Evolutionary conservation across 30 jellyfish, hydroid and myxozoan species (phyloP), one percentile per base, ranked within the genome.

Genomic region (Morbakka virulenta): DNA sequence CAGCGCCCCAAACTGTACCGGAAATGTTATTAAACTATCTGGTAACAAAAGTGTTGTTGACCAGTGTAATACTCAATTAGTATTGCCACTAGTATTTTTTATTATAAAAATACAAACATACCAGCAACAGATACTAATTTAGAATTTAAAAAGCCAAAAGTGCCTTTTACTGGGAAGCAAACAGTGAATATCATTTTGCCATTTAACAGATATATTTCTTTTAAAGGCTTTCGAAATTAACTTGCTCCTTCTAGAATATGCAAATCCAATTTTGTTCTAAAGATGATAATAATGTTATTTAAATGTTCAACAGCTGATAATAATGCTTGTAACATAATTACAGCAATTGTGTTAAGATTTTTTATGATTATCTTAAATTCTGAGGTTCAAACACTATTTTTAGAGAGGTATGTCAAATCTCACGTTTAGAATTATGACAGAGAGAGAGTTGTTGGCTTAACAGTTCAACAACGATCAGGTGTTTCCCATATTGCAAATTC

Each of bases 71-170:
- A n/a, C n/a, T n/a, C n/a, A n/a, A n/a, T n/a, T n/a, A n/a, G n/a
- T n/a, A n/a, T n/a, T n/a, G n/a, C n/a, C n/a, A n/a, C n/a, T n/a
- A n/a, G n/a, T n/a, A n/a, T n/a, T n/a, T n/a, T n/a, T n/a, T n/a
- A n/a, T n/a, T n/a, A 28, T 52, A 52, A 52, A 4, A 28, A 52
- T 52, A 4, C 26, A 2, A 32, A 28, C 6, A n/a, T n/a, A n/a
- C n/a, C n/a, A n/a, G n/a, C n/a, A n/a, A n/a, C n/a, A n/a, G n/a
- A n/a, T n/a, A n/a, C 21, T 52, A 52, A 69, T 32, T 57, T 25
- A 1, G 84, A 62, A 22, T 72, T 72, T 72, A 73, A 72, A 72
- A 41, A 50, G 52, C 50, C 73, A 48, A 72, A 72, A 28, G 33
- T 73, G 4, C 84, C 52, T 12, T 73, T 72, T 21, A 73, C 35